phyloP scores from a whole-genome alignment of 2,797 vertebrate genomes.

The Emydoidea blandingii region DNA sequence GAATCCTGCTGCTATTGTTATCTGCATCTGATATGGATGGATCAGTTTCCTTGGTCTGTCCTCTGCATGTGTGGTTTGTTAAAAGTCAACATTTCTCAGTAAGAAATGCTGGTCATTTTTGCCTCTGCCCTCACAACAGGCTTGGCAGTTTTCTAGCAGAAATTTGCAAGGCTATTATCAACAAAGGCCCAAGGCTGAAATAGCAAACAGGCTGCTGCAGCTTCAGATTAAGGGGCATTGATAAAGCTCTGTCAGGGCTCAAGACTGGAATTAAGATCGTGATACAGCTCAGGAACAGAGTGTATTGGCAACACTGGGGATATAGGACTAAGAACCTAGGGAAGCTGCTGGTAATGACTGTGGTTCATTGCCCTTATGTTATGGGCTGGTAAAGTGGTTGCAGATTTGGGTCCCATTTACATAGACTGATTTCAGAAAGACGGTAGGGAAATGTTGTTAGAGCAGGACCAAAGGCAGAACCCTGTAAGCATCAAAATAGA shows the following conservation, averaged over 20 bases:
- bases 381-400: not conserved
- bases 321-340: rapidly evolving
- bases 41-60: not conserved
- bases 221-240: rapidly evolving
- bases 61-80: not conserved
- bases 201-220: not conserved
- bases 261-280: rapidly evolving
- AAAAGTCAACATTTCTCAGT: not conserved
- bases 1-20: not conserved
- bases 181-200: not conserved
- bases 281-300: not conserved
- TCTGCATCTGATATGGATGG: not conserved
- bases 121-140: not conserved
- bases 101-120: not conserved
- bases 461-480: too few species aligned
- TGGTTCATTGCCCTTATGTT: not conserved
- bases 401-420: not conserved
- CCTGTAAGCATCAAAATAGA: not conserved
- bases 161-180: not conserved
- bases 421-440: rapidly evolving
- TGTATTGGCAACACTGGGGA: not conserved
- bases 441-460: not conserved
- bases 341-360: not conserved
- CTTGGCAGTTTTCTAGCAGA: not conserved
- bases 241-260: not conserved